Percentiles rank a stretch among this genome's conserved stretches.
These are phyloP conservation scores for Antennarius striatus DNA, from an alignment of 2,113 vertebrate genomes.

Conservation along the genomic window DNA sequence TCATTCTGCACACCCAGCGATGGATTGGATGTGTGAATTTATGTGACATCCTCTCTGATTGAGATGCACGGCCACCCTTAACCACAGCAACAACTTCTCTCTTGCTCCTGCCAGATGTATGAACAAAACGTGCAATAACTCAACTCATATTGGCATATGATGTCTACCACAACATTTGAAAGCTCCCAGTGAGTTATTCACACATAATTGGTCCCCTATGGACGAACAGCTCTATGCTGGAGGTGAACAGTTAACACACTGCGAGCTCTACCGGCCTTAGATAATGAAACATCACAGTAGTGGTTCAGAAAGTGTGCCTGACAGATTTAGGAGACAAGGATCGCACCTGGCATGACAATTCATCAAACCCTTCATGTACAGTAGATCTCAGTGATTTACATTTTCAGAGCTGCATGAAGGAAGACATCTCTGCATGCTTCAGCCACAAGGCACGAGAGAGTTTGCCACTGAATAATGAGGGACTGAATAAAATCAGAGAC, in stretches of 20 bases:
- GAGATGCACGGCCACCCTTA: too few relatives aligned
- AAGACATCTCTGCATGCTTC: too few relatives aligned
- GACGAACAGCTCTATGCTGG: not conserved
- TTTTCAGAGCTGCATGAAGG: not conserved
- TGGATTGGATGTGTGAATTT: too few relatives aligned
- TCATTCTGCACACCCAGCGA: too few relatives aligned
- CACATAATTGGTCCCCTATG: too few relatives aligned
- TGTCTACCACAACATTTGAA: too few relatives aligned
- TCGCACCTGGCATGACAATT: conserved; percentile 39
- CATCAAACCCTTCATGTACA: conserved; percentile 14
- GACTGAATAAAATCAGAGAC: not conserved
- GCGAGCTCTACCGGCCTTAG: not conserved
- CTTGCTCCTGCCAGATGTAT: too few relatives aligned
- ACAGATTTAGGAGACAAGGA: conserved; percentile 28
- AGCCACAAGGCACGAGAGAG: too few relatives aligned
- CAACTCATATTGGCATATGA: too few relatives aligned
- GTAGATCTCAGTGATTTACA: conserved; percentile 21
- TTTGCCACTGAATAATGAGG: not conserved
- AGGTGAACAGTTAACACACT: not conserved
- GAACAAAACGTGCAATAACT: too few relatives aligned
- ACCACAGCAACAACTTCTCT: too few relatives aligned
- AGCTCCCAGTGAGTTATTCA: not conserved
- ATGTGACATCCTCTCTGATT: too few relatives aligned
- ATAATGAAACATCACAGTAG: conserved; percentile 15
- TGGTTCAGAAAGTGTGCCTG: conserved; percentile 27